Evolutionary conservation across 2,888 invertebrate genomes (phyloP).

Genomic region (Spilarctia lutea): DNA sequence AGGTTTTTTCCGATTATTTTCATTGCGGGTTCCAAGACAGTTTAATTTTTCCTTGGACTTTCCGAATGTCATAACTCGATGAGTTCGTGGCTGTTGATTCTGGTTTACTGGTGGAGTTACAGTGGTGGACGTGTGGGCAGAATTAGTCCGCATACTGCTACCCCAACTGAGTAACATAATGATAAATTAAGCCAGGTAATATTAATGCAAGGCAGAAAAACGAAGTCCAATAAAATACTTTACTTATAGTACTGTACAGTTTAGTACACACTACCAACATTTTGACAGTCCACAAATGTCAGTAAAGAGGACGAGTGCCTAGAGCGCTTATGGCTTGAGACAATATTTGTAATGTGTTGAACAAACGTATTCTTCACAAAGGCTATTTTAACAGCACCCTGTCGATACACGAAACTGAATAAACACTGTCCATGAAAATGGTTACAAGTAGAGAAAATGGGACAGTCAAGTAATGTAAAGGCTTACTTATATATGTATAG

Average conservation of each 20-base stretch:
- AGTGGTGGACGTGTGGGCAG: too few relatives aligned
- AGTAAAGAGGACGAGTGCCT: slow-evolving; percentile 41
- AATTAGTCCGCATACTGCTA: too few relatives aligned
- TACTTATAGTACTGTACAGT: background rate
- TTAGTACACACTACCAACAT: slow-evolving; percentile 26
- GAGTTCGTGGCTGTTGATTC: too few relatives aligned
- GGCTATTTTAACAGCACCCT: slow-evolving; percentile 54
- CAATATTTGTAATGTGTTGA: slow-evolving; percentile 67
- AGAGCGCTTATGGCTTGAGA: slow-evolving; percentile 58
- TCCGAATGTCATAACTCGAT: too few relatives aligned
- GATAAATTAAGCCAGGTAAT: background rate
- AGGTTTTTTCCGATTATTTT: too few relatives aligned
- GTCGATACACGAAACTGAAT: slow-evolving; percentile 46
- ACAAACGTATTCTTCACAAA: slow-evolving; percentile 57
- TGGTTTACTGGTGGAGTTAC: too few relatives aligned
- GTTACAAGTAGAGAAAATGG: slow-evolving; percentile 23
- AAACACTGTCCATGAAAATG: slow-evolving; percentile 43
- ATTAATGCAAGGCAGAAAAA: background rate
- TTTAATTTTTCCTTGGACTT: too few relatives aligned
- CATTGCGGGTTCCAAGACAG: too few relatives aligned
- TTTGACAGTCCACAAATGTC: slow-evolving; percentile 50
- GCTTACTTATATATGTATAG: background rate
- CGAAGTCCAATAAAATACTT: background rate
- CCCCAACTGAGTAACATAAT: too few relatives aligned
- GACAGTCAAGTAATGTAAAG: slow-evolving; percentile 19